Evolutionary conservation across 2,113 vertebrate genomes (phyloP), one percentile per base, ranked within the genome.

Genomic region (Gorsachius goisagi): DNA sequence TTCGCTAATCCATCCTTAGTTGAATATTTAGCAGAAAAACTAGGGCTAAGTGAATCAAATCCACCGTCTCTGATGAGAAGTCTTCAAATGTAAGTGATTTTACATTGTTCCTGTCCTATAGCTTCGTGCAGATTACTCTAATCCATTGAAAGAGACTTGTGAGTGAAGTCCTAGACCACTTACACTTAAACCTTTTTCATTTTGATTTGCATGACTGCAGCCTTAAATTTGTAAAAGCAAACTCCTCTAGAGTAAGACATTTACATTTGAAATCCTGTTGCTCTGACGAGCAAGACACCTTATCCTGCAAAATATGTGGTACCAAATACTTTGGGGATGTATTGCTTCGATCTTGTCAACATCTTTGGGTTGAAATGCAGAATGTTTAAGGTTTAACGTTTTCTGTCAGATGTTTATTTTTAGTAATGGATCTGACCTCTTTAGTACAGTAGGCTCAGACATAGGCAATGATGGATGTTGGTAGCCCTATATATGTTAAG

Each of bases 1-100:
- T 99, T 99, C 53, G 98, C 98, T 96, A 99, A 99, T 97, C 99
- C 99, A 16, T 99, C 98, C 44, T 98, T 99, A n/a, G 99, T 99
- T 95, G 99, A 99, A 86, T 99, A 98, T 96, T 98, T 99, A 91
- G 97, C 99, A 79, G 98, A 98, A 90, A 99, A 99, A 96, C 98
- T 99, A 89, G 99, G 98, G 90, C 97, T 99, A 68, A 99, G 98
- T 90, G 99, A 99, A 94, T 97, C 98, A 81, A 98, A 98, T 74
- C 99, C 99, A n/a, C 99, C 99, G 3, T 99, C 99, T 20, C 98
- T 99, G 97, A 99, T 99, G 98, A 98, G 99, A 97, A 99, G 99
- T 76, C 98, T 99, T 37, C 99, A 99, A 94, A 99, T 99, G 99
- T 99, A 98, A 93, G 81, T 94, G 93, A 72, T 83, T 85, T 53